Conservation (phyloP, 2,797 vertebrate genomes). For the Micropoecilia bifurca region DNA sequence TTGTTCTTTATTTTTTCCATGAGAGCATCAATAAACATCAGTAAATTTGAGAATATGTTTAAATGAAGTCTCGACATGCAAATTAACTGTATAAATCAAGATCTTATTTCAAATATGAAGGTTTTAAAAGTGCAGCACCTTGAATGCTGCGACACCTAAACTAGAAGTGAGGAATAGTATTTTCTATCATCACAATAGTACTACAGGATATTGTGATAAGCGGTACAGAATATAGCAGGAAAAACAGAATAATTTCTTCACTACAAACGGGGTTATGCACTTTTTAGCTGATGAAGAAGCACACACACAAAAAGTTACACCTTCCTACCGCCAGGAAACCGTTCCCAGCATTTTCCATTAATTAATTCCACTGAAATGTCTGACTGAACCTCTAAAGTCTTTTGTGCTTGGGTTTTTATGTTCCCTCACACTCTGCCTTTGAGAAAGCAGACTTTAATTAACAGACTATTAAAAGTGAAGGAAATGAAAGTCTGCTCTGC, state of each 20-base stretch:
- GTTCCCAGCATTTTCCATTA: slow-evolving; percentile 53
- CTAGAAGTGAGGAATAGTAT: no score
- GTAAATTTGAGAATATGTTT: no score
- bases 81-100: no score
- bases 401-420: slow-evolving; percentile 26
- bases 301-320: slow-evolving; percentile 16
- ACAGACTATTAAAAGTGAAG: slow-evolving; percentile 74
- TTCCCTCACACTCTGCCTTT: slow-evolving; percentile 29
- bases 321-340: slow-evolving; percentile 38
- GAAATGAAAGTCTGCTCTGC: slow-evolving; percentile 65
- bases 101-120: no score
- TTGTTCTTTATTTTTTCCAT: neutral
- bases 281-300: slow-evolving; percentile 18
- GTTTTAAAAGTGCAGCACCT: no score
- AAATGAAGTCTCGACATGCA: no score
- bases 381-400: slow-evolving; percentile 24
- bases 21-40: no score
- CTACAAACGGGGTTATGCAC: neutral
- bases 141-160: no score
- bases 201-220: no score
- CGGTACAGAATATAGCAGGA: neutral
- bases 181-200: no score
- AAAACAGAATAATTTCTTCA: slow-evolving; percentile 3
- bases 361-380: slow-evolving; percentile 47
- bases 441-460: slow-evolving; percentile 75